These are phyloP conservation scores for Panorpa germanica DNA, from an alignment of 2,888 invertebrate genomes.

Conservation along the genomic window DNA sequence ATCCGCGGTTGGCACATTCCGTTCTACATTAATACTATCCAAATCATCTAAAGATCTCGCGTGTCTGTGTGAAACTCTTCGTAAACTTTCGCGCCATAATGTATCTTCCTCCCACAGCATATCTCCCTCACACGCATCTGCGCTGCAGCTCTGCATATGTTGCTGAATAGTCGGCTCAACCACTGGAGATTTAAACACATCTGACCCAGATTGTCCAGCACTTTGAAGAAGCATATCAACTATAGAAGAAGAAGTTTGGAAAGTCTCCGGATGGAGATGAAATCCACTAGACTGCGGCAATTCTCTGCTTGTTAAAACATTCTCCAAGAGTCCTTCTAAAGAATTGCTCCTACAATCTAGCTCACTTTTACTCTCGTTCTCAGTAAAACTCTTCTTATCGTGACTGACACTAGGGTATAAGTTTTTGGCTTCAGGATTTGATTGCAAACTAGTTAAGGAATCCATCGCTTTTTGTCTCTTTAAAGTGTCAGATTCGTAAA, in stretches of 20 bases:
- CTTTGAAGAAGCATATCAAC: background rate
- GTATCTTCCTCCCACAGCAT: conserved; percentile 71
- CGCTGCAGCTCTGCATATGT: no score
- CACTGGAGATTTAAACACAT: no score
- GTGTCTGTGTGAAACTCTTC: conserved; percentile 61
- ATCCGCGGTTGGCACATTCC: background rate
- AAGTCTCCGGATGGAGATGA: conserved; percentile 6
- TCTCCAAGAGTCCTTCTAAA: conserved; percentile 35
- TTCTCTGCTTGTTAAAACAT: conserved; percentile 20
- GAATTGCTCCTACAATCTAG: conserved; percentile 33
- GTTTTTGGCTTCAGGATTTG: conserved; percentile 30
- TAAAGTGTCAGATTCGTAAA: conserved; percentile 47
- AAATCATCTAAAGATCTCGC: conserved; percentile 70
- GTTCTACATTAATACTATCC: conserved; percentile 28
- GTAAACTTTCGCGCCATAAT: conserved; percentile 61
- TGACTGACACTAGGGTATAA: conserved; percentile 17
- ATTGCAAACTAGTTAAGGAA: conserved; percentile 26
- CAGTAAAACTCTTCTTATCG: conserved; percentile 17
- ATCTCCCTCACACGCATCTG: conserved; percentile 32
- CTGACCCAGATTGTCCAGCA: no score
- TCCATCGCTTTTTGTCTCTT: conserved; percentile 36
- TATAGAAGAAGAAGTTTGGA: background rate
- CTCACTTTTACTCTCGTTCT: no score
- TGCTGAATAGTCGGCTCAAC: no score
- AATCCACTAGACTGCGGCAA: conserved; percentile 9